Percentiles rank a stretch among this genome's conserved stretches.
Evolutionary conservation across 1,140 invertebrate species (phyloP).

Genomic region (Caerostris darwini): DNA sequence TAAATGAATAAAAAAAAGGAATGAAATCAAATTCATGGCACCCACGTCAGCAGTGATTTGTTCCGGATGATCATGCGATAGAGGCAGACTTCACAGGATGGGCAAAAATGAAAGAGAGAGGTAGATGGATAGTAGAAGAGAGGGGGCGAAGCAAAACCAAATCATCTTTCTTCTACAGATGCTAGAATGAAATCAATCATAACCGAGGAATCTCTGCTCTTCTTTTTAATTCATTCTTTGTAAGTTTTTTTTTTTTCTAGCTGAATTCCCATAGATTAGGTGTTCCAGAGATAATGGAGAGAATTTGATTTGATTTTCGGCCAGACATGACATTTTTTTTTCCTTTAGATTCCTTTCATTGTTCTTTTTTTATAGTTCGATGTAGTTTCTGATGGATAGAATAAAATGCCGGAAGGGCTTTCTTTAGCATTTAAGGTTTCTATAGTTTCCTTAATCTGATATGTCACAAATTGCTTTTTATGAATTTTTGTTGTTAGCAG

Average conservation of each 20-base stretch:
- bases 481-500: neutral
- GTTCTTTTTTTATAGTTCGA: neutral
- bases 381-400: neutral
- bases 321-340: slow-evolving; percentile 52
- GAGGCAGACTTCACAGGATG: neutral
- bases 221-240: slow-evolving; percentile 61
- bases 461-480: neutral
- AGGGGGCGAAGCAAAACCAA: neutral
- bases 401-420: neutral
- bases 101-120: neutral
- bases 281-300: slow-evolving; percentile 70
- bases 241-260: neutral
- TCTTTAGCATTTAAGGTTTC: neutral
- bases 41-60: slow-evolving; percentile 17
- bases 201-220: neutral
- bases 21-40: slow-evolving; percentile 37
- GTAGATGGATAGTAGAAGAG: neutral
- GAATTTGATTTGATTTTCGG: slow-evolving; percentile 68
- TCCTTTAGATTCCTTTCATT: neutral
- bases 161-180: slow-evolving; percentile 72
- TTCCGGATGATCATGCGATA: slow-evolving; percentile 41
- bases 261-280: slow-evolving; percentile 56
- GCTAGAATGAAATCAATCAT: slow-evolving; percentile 69
- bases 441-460: neutral
- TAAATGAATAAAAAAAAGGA: neutral